Percentiles rank a stretch among this genome's conserved stretches.
phyloP scores from a whole-genome alignment of 1,140 invertebrate genomes.

The Eurosta solidaginis region DNA sequence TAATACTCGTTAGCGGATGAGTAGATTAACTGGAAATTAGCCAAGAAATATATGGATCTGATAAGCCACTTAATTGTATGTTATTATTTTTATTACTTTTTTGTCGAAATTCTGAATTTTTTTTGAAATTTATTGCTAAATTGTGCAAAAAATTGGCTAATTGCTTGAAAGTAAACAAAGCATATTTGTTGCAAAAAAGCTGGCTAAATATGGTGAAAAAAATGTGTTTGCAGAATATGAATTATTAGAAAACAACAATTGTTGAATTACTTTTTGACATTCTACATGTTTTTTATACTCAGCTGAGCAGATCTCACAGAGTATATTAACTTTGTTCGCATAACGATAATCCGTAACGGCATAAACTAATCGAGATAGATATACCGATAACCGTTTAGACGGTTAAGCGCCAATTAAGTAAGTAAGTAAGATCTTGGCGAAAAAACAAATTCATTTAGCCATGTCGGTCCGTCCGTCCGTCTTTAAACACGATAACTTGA shows the following conservation, averaged over 20 bases:
- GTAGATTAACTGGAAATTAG: not conserved
- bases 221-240: not conserved
- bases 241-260: not conserved
- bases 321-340: too few species aligned
- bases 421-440: too few species aligned
- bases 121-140: constrained; percentile 12
- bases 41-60: not conserved
- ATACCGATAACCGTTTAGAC: too few species aligned
- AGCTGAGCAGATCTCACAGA: too few species aligned
- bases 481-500: too few species aligned
- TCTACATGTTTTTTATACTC: too few species aligned
- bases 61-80: not conserved
- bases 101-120: too few species aligned
- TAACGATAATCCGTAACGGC: too few species aligned
- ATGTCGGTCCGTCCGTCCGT: too few species aligned
- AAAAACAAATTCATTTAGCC: too few species aligned
- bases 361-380: too few species aligned
- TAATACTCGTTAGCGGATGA: not conserved
- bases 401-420: too few species aligned
- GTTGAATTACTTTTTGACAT: not conserved
- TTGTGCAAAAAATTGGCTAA: not conserved
- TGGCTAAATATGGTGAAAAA: not conserved
- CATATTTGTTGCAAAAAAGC: not conserved
- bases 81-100: not conserved
- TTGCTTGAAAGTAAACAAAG: not conserved